Conservation (phyloP, 1,140 invertebrate genomes). For the silkworm (Bombyx mori) region ASM3026992v2 NC_085132.1:5093501-5094000, state of each 20-base stretch:
- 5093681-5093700: neutral
- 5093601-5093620: neutral
- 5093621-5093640: neutral
- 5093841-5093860: conserved; percentile 66
- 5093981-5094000: too few species aligned
- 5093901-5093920: conserved; percentile 45
- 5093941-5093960: neutral
- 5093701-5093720: neutral
- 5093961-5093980: too few species aligned
- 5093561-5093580: too few species aligned
- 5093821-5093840: conserved; percentile 53
- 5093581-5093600: neutral
- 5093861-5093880: conserved; percentile 40
- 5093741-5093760: neutral
- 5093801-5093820: conserved; percentile 47
- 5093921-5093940: conserved; percentile 26
- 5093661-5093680: neutral
- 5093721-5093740: neutral
- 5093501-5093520: too few species aligned
- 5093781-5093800: neutral
- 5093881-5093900: conserved; percentile 51
- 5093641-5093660: neutral
- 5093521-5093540: too few species aligned
- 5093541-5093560: too few species aligned
- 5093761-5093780: conserved; percentile 4